phyloP scores from a whole-genome alignment of 1,140 invertebrate genomes.

The Samia ricini region DNA sequence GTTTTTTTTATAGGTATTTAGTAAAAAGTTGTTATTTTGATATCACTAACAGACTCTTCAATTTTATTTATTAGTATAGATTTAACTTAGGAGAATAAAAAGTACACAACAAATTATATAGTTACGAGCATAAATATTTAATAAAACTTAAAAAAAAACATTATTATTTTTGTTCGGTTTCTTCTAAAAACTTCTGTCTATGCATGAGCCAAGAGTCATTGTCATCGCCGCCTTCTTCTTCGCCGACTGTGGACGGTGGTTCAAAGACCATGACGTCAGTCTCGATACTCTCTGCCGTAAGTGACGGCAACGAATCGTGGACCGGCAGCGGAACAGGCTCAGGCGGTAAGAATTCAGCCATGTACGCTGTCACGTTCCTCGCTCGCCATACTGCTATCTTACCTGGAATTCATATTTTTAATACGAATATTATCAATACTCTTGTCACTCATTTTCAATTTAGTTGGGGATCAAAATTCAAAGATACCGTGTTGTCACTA shows the following conservation, averaged over 20 bases:
- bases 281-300: conserved; percentile 48
- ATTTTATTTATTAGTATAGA: too few relatives aligned
- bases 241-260: conserved; percentile 34
- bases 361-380: conserved; percentile 81
- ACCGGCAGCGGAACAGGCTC: conserved; percentile 81
- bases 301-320: conserved; percentile 76
- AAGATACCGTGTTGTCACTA: too few relatives aligned
- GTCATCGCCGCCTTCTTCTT: conserved; percentile 53
- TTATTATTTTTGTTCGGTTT: conserved; percentile 43
- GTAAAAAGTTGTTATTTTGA: too few relatives aligned
- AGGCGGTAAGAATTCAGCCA: conserved; percentile 81
- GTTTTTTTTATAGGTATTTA: too few relatives aligned
- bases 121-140: background rate
- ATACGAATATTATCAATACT: background rate
- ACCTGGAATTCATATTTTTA: conserved; percentile 31
- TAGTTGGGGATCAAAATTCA: too few relatives aligned
- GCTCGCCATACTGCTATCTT: conserved; percentile 80
- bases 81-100: too few relatives aligned
- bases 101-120: background rate
- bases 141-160: background rate
- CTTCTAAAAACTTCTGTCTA: conserved; percentile 63
- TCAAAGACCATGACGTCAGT: conserved; percentile 57
- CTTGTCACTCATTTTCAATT: too few relatives aligned
- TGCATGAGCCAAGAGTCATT: conserved; percentile 68
- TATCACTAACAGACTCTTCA: too few relatives aligned